Conservation (phyloP, 2,113 vertebrate species). For the Perccottus glenii region DNA sequence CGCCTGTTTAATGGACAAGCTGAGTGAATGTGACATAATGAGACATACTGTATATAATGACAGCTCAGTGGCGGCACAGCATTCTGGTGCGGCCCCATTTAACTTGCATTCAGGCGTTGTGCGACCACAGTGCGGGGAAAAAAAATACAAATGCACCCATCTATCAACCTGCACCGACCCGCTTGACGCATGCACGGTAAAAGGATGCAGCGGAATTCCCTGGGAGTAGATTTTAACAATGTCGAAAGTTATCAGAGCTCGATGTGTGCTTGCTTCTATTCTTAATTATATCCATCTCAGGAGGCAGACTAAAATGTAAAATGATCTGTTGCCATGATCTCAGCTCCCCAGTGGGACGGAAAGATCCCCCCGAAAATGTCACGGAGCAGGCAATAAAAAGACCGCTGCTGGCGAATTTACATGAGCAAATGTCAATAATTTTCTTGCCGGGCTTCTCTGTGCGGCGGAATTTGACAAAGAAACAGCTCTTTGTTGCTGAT, state of each 20-base stretch:
- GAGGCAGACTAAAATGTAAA: slow-evolving; percentile 27
- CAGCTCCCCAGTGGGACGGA: slow-evolving; percentile 18
- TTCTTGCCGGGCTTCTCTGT: neutral
- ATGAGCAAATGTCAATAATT: slow-evolving; percentile 68
- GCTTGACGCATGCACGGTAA: neutral
- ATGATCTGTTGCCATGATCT: slow-evolving; percentile 38
- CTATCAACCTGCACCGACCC: slow-evolving; percentile 36
- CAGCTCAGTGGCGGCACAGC: slow-evolving; percentile 18
- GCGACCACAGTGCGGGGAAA: slow-evolving; percentile 24
- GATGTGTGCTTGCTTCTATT: slow-evolving; percentile 21
- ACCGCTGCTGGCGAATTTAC: slow-evolving; percentile 55
- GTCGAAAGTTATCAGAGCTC: neutral
- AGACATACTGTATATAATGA: slow-evolving; percentile 27
- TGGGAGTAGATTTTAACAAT: slow-evolving; percentile 6
- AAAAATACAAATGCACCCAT: slow-evolving; percentile 38
- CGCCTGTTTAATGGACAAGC: slow-evolving; percentile 10
- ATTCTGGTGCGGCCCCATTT: slow-evolving; percentile 47
- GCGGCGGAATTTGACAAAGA: slow-evolving; percentile 5
- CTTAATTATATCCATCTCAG: slow-evolving; percentile 37
- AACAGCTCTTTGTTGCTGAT: slow-evolving; percentile 5
- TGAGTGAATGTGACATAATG: slow-evolving; percentile 38
- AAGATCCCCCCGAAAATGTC: slow-evolving; percentile 64
- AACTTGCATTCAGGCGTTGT: slow-evolving; percentile 36
- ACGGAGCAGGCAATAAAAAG: slow-evolving; percentile 51
- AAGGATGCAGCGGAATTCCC: slow-evolving; percentile 12